Base-by-base conservation (phyloP, 2,113 vertebrate genomes). In the Addax nasomaculatus region DNA sequence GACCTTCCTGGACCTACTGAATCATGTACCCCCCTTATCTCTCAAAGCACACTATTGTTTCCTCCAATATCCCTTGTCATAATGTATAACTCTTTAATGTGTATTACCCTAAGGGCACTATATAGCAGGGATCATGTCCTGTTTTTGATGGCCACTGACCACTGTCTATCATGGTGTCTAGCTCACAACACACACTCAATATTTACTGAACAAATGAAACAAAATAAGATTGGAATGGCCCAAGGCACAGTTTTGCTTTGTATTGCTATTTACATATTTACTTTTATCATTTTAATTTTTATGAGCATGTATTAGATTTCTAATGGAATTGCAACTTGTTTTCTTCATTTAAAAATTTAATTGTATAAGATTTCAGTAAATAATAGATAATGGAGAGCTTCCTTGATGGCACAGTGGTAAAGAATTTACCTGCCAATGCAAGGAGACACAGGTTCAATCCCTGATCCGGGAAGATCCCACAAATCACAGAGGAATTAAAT, bases 281-380 rank as follows among this genome's bases (percentile, higher is more conserved):
- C 4, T 58, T 97, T 55, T 45, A 8, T 88, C 27, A 86, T 49
- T 92, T 97, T 92, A 51, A 94, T 93, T 96, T 89, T 62, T 79
- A 25, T 84, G 87, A 78, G 14, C 6, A 49, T 49, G 47, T 49
- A 14, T 83, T 81, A 49, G 33, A 84, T 84, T 93, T 86, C 16
- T 27, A 47, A 78, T 27, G 62, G 30, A 67, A 84, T 55, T 90
- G n/a, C 23, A 80, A 43, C n/a, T n/a, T 91, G 30, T 36, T 83
- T 95, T 78, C 25, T 67, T 3, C 43, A 53, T 89, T 93, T 95
- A 67, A 67, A 64, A 93, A 39, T 89, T 47, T 67, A 70, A 88
- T 49, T 91, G 13, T 67, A 49, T 8, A 62, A 53, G 5, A 60
- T 92, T 95, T 93, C 57, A 89, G 10, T 93, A 95, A 93, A 47